These are phyloP conservation scores for Brachionus rubens DNA, from an alignment of 1,140 invertebrate genomes.

Conservation along the genomic window DNA sequence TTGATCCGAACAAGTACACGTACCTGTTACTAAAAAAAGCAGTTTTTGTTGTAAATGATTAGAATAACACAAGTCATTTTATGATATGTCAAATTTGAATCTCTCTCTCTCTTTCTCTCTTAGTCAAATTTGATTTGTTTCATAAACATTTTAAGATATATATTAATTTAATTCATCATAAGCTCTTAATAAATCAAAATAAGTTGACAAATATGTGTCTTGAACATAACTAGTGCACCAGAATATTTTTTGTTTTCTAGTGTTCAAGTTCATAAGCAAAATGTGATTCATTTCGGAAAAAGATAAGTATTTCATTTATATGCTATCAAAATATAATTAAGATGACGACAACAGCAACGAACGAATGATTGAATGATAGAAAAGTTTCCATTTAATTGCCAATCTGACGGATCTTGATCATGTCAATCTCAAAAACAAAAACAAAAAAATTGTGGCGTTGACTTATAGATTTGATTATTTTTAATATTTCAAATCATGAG, in stretches of 20 bases:
- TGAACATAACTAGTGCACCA: not conserved
- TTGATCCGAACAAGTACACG: not conserved
- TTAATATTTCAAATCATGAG: too few relatives aligned
- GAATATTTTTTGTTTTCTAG: too few relatives aligned
- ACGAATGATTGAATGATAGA: too few relatives aligned
- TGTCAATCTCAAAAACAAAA: too few relatives aligned
- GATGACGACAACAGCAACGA: too few relatives aligned
- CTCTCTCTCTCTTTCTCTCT: not conserved
- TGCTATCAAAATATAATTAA: too few relatives aligned
- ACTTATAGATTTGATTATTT: too few relatives aligned
- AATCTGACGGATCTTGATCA: too few relatives aligned
- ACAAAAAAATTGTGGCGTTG: too few relatives aligned
- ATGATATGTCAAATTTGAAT: conserved; percentile 7
- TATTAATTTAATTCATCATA: not conserved
- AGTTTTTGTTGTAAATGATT: not conserved
- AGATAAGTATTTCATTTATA: not conserved
- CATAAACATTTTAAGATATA: conserved; percentile 5
- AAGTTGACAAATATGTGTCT: conserved; percentile 19
- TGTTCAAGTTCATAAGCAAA: too few relatives aligned
- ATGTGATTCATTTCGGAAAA: too few relatives aligned
- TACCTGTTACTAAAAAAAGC: not conserved
- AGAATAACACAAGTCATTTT: not conserved
- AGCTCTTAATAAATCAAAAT: conserved; percentile 39
- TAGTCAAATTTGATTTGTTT: not conserved
- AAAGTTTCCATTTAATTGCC: too few relatives aligned